Percentiles rank a stretch among this genome's conserved stretches.
Conservation (phyloP, 2,797 vertebrate species). For the Emydoidea blandingii region DNA sequence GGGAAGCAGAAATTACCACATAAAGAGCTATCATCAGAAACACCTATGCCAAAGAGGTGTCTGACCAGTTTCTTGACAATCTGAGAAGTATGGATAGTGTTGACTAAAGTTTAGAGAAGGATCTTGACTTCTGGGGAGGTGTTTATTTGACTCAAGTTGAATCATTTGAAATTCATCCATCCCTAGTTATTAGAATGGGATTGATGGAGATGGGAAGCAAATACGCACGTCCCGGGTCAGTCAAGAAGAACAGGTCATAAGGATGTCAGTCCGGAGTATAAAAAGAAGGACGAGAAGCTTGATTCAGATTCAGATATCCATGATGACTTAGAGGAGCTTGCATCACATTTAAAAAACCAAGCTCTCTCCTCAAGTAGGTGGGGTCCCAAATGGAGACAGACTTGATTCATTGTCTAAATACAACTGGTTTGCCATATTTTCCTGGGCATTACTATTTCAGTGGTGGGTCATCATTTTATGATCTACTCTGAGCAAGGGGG, state of each 20-base stretch:
- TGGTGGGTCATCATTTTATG: slow-evolving; percentile 15
- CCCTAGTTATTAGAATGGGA: not conserved
- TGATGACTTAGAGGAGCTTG: not conserved
- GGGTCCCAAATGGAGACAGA: not conserved
- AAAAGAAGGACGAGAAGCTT: not conserved
- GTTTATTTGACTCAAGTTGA: not conserved
- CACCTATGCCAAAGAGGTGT: not conserved
- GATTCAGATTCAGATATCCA: not conserved
- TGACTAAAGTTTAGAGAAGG: not conserved
- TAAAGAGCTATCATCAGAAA: not conserved
- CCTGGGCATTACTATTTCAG: slow-evolving; percentile 15
- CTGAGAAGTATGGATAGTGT: not conserved
- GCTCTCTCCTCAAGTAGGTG: not conserved
- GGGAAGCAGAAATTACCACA: not conserved
- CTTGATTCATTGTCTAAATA: slow-evolving; percentile 46
- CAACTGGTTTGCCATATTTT: not conserved
- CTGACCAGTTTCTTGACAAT: not conserved
- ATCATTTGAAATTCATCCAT: not conserved
- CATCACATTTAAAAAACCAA: not conserved
- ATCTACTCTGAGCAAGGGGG: not conserved
- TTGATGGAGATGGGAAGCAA: not conserved
- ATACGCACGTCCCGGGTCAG: not conserved
- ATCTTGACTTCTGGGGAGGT: not conserved
- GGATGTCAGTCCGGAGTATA: not conserved
- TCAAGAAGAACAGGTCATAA: not conserved